Base-by-base conservation (phyloP, 1,140 invertebrate species). In the Temnothorax longispinosus region DNA sequence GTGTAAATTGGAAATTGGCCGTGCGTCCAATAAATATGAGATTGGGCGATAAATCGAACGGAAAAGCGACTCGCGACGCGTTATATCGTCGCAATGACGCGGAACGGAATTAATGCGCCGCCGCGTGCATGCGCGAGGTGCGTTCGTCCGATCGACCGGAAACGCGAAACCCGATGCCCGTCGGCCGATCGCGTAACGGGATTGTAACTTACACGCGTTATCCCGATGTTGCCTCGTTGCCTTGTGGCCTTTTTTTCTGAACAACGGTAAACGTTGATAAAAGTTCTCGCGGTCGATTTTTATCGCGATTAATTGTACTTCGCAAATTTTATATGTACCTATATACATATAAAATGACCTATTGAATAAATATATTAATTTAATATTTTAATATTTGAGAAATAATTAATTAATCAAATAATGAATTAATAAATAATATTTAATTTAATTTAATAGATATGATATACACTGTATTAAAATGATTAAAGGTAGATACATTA, bases 1-100 rank as follows among this genome's bases (percentile, higher is more conserved):
- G 88, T 89, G 86, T 91, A 91, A 91, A 92, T 88, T 91, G 87
- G 88, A 88, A 91, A 92, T 92, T 90, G 87, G 86, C 88, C 88
- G 50, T n/a, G 65, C 69, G 88, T 90, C 87, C 88, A 87, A 92
- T 92, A 92, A 92, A 92, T 92, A 89, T 85, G 67, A 90, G 90
- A 92, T 92, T 91, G 90, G 85, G 78, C 87, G 76, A 91, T 92
- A 92, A 92, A 92, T 92, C 87, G 88, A 77, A 86, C 50, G 88
- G 90, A 86, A 90, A 87, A 91, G 80, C 87, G 81, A 47, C 65
- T 13, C 38, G 65, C 84, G 71, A 82, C 50, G 85, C 58, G 86
- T 91, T 88, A 84, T 91, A 64, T 65, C 82, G 18, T 44, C 41
- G 50, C 58, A 75, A 85, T 76, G 74, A 11, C 60, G 41, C 44